Base-by-base conservation (phyloP, 2,113 vertebrate species). In the Pimephales promelas region DNA sequence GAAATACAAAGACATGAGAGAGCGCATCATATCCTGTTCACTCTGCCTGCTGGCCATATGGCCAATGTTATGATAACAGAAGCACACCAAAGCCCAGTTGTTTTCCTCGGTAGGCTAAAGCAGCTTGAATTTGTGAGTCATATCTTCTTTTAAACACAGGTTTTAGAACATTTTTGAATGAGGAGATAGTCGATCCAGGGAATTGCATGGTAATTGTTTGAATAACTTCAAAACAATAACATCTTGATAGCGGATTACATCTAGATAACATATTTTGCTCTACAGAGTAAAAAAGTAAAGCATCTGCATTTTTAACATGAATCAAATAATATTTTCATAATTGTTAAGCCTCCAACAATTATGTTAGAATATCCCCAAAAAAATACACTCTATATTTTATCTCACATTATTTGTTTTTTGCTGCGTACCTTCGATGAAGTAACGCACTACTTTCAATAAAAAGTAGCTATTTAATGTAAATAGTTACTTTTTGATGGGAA, bases 1-100 rank as follows among this genome's bases (percentile, higher is more conserved):
- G 5, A 70, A 54, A 68, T 40, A 57, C 34, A n/a, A 78, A 84
- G 74, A 84, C 82, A 78, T 78, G n/a, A 70, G 62, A 78, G 82
- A 70, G 52, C 52, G 10, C n/a, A 68, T 8, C 49, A 66, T 40
- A 84, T 84, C 36, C 61, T 31, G 49, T 78, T 64, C 59, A 11
- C 14, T 78, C 61, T 40, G 74, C 61, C 61, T 70, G 47, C 7
- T 56, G 74, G 75, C 74, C 74, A 84, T 84, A 84, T 78, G 82
- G 74, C 34, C 62, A 56, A 34, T 43, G 82, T 22, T 52, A 76
- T 43, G 16, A 64, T 68, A 54, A 78, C 76, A 68, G 24, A 74
- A 47, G 4, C 24, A 34, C 61, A 45, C 49, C 40, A 11, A 43
- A 66, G 28, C 66, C 20, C 75, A 79, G 43, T 72, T 82, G 73